phyloP scores from a whole-genome alignment of 2,113 vertebrate species.

The Phalacrocorax carbo region DNA sequence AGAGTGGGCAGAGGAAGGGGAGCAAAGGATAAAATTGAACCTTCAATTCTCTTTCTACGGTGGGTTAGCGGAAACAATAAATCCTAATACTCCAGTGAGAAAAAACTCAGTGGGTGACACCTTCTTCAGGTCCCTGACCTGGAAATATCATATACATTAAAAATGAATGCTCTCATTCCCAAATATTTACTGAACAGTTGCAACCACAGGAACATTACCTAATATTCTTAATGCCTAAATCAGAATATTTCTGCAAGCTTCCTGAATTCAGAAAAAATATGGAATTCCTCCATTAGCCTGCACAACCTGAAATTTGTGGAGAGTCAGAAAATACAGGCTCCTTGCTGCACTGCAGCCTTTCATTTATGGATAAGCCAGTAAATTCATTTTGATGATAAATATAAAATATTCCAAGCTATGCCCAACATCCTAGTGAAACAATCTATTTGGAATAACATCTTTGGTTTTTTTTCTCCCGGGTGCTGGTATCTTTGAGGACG shows the following conservation, averaged over 20 bases:
- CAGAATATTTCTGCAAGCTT: background rate
- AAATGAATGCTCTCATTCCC: background rate
- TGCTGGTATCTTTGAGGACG: background rate
- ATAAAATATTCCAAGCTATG: background rate
- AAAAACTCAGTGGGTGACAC: background rate
- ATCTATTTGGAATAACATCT: background rate
- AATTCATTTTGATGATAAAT: background rate
- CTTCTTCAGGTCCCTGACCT: background rate
- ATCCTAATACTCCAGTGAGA: background rate
- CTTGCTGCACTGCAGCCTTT: background rate
- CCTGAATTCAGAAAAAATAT: background rate
- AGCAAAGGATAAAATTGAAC: rapidly evolving
- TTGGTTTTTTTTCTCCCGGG: background rate
- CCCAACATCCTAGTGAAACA: background rate
- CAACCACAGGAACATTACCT: background rate
- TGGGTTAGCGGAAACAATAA: background rate
- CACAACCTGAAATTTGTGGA: background rate
- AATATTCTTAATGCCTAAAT: background rate
- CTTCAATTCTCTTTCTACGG: background rate
- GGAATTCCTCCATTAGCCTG: background rate
- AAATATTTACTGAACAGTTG: background rate
- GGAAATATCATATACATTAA: background rate
- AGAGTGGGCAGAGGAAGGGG: background rate
- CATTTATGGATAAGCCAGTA: background rate
- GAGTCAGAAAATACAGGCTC: background rate